Percentiles rank a stretch among this genome's conserved stretches.
These are phyloP conservation scores for Meles meles DNA, from an alignment of 2,113 vertebrate genomes.

Conservation along the genomic window DNA sequence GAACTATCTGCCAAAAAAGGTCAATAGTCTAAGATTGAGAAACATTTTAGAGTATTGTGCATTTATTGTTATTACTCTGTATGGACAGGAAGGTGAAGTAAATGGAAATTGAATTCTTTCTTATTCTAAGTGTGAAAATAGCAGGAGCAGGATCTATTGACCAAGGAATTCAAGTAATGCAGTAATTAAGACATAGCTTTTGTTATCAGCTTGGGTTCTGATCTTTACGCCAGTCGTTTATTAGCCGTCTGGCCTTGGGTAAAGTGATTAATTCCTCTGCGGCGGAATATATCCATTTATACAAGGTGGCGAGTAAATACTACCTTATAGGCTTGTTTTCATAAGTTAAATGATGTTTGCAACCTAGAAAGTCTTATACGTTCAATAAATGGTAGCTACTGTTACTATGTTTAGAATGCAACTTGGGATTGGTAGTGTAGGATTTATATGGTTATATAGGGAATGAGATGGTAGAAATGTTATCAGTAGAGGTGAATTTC, in stretches of 20 bases:
- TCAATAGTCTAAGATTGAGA: background rate
- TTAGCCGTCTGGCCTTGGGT: background rate
- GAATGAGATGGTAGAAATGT: background rate
- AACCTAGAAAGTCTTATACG: background rate
- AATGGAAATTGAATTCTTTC: background rate
- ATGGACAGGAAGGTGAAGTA: background rate
- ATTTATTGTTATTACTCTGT: background rate
- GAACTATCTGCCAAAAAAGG: background rate
- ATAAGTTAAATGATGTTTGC: background rate
- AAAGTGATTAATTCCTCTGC: background rate
- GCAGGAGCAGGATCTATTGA: background rate
- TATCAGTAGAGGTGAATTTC: background rate
- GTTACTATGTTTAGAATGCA: background rate
- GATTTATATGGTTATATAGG: background rate
- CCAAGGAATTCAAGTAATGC: background rate
- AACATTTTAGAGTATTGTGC: background rate
- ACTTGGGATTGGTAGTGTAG: background rate
- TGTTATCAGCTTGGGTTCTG: background rate
- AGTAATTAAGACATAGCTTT: background rate
- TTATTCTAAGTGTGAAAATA: slow-evolving; percentile 2
- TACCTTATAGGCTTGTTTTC: background rate
- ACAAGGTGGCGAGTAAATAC: background rate
- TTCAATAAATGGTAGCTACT: background rate
- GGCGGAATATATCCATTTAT: background rate
- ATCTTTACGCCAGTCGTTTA: background rate